Percentiles rank a stretch among this genome's conserved stretches.
Evolutionary conservation across 2,888 invertebrate species (phyloP).

Genomic region (Drosophila cracens): DNA sequence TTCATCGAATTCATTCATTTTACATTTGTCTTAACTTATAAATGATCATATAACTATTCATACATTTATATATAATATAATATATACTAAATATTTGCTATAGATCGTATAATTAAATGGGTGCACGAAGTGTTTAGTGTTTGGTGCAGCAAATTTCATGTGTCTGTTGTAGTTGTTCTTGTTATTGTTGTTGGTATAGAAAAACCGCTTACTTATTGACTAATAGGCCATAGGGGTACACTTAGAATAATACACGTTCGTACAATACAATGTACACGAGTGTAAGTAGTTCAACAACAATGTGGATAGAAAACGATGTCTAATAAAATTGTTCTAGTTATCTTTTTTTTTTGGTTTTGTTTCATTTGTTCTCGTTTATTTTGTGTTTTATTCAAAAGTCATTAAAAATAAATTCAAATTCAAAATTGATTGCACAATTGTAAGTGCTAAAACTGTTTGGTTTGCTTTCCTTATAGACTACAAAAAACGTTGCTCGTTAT

Average conservation of each 20-base stretch:
- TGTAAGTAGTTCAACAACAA: conserved; percentile 68
- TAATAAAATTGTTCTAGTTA: conserved; percentile 63
- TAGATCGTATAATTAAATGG: conserved; percentile 59
- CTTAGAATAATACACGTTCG: conserved; percentile 52
- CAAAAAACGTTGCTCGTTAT: conserved; percentile 39
- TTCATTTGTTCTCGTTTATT: conserved; percentile 6
- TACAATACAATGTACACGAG: conserved; percentile 13
- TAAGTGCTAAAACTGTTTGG: conserved; percentile 51
- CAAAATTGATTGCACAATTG: conserved; percentile 56
- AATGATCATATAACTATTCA: conserved; percentile 32
- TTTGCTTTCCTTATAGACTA: conserved; percentile 56
- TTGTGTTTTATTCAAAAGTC: conserved; percentile 57
- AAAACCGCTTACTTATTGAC: conserved; percentile 58
- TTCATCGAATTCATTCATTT: conserved; percentile 69
- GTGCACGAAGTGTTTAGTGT: conserved; percentile 58
- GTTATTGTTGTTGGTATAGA: conserved; percentile 49
- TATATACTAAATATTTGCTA: conserved; percentile 38
- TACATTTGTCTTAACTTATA: conserved; percentile 65
- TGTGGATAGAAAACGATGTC: conserved; percentile 70
- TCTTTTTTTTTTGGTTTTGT: neutral
- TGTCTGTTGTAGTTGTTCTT: conserved; percentile 25
- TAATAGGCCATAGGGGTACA: conserved; percentile 77
- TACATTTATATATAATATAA: conserved; percentile 38
- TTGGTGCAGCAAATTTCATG: conserved; percentile 39
- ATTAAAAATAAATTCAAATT: conserved; percentile 74